Percentiles rank a stretch among this genome's conserved stretches.
Evolutionary conservation across 2,113 vertebrate genomes (phyloP).

Genomic region (Neodon shergylaensis): DNA sequence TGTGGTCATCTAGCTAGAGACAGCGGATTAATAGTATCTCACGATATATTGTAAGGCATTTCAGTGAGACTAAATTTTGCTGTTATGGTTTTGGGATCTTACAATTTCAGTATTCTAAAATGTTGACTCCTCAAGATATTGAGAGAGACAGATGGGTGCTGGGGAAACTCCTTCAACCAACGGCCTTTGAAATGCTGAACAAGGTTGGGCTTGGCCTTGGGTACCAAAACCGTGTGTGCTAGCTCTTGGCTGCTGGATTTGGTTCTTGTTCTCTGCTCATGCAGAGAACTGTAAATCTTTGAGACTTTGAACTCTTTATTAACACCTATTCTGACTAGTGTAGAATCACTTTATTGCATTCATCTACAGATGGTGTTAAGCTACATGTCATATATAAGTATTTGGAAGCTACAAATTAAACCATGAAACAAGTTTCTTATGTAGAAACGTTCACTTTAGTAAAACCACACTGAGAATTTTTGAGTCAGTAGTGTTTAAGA

Average conservation of each 20-base stretch:
- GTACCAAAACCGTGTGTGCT: no score
- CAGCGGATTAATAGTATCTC: neutral
- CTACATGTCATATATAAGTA: slow-evolving; percentile 65
- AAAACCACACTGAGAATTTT: neutral
- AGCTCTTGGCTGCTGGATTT: no score
- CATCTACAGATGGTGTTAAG: no score
- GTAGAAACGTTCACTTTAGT: neutral
- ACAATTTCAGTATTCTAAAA: slow-evolving; percentile 47
- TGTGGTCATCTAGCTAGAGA: neutral
- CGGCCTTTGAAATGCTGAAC: no score
- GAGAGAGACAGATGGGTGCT: slow-evolving; percentile 59
- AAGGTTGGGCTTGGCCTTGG: no score
- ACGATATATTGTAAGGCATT: slow-evolving; percentile 38
- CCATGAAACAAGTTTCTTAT: slow-evolving; percentile 50
- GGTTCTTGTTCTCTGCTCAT: no score
- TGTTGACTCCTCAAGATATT: slow-evolving; percentile 66
- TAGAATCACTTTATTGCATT: no score
- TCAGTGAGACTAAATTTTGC: slow-evolving; percentile 55
- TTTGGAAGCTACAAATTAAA: slow-evolving; percentile 67
- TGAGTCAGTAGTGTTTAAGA: neutral
- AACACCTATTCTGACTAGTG: no score
- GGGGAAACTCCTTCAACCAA: no score
- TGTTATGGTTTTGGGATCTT: slow-evolving; percentile 60
- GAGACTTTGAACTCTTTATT: no score
- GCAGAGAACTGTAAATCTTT: no score